Conservation (phyloP, 64 coral and sea anemone species). For the Montipora efflorescens region DNA sequence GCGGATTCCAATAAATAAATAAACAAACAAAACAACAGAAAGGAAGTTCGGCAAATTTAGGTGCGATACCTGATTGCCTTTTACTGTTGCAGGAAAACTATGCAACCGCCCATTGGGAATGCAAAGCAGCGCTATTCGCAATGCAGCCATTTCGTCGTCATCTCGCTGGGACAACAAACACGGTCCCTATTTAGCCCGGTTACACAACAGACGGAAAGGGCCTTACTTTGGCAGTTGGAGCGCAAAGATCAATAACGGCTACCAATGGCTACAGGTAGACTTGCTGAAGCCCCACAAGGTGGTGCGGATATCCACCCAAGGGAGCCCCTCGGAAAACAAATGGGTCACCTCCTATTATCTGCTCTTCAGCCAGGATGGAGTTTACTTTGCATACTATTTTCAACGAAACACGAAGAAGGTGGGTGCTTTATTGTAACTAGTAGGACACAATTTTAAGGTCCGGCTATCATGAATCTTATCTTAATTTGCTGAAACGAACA, state of each 20-base stretch:
- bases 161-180: constrained; percentile 67
- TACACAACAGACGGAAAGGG: constrained; percentile 66
- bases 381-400: constrained; percentile 68
- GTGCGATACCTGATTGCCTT: not conserved
- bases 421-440: not conserved
- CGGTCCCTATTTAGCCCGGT: constrained; percentile 62
- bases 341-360: constrained; percentile 79
- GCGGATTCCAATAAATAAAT: not conserved
- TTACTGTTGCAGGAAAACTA: constrained; percentile 8
- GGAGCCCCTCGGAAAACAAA: constrained; percentile 31
- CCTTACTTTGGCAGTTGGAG: constrained; percentile 57
- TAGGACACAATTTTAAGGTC: not conserved
- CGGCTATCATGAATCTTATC: too few species aligned
- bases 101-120: constrained; percentile 57
- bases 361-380: constrained; percentile 62
- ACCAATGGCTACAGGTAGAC: constrained; percentile 75
- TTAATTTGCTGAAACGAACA: too few species aligned
- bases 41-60: not conserved
- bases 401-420: constrained; percentile 58
- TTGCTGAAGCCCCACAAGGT: constrained; percentile 50
- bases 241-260: constrained; percentile 57
- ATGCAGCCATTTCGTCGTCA: constrained; percentile 56
- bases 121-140: constrained; percentile 57
- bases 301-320: constrained; percentile 63
- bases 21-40: not conserved